Evolutionary conservation across 2,113 vertebrate species (phyloP), one percentile per base, ranked within the genome.

Genomic region (Acanthisitta chloris): DNA sequence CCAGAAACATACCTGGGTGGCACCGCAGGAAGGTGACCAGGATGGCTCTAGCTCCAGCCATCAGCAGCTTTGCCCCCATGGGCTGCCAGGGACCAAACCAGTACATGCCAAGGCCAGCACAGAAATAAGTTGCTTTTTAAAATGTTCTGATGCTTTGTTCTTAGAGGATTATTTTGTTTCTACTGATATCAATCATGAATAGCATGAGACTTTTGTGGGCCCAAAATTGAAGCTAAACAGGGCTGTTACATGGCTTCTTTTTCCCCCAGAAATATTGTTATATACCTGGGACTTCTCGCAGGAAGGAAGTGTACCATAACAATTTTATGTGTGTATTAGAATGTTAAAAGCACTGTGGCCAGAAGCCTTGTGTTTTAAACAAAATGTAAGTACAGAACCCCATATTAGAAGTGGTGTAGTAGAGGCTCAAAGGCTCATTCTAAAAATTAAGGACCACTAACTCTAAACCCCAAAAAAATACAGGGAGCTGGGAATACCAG

Each of bases 331-430:
- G 36, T 80, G 18, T 55, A 69, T 90, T 94, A 93, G 78, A 91
- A 85, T 51, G 82, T 66, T 91, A 95, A 95, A 94, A 96, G 57
- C 52, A 82, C 78, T 82, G 66, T 69, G 80, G 51, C 90, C 93
- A 94, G 43, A 90, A 90, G 62, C 42, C 67, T 45, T 90, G 52
- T 82, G 67, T 88, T 95, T 92, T 88, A 93, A 93, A 90, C 64
- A 95, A 90, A 95, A 94, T 82, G 36, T 36, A 92, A 92, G 77
- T 76, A 65, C 40, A 10, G 10, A 90, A 88, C 58, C n/a, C 57
- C 3, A 1, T 59, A 89, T 82, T 73, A 92, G 54, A 38, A 88
- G 29, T 6, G 0, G 23, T 43, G 4, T 54, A 71, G 46, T 15
- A 1, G 49, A 92, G 23, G 54, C 45, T 91, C 46, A 82, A 69